A percentile compares a stretch with the other conserved stretches of the same genome.
These are phyloP conservation scores for Agonopterix heracliana DNA, from an alignment of 2,888 invertebrate genomes.

Conservation along the genomic window DNA sequence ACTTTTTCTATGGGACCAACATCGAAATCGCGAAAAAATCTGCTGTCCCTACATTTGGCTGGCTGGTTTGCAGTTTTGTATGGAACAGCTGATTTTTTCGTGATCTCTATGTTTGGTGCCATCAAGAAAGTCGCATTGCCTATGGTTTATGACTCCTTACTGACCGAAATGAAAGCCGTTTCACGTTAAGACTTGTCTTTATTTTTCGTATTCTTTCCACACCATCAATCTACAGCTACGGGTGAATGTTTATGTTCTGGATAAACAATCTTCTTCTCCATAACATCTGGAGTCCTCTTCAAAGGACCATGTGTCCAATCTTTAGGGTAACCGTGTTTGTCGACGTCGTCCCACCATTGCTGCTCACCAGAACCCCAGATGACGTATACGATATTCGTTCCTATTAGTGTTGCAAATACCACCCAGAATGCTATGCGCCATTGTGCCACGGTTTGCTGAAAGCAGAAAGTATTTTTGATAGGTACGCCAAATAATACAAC, in stretches of 20 bases:
- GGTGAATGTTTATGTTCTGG: constrained; percentile 64
- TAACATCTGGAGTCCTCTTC: constrained; percentile 30
- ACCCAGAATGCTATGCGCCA: constrained; percentile 90
- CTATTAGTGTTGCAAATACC: constrained; percentile 79
- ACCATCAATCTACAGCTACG: constrained; percentile 32
- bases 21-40: too few relatives aligned
- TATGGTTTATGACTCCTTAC: too few relatives aligned
- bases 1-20: too few relatives aligned
- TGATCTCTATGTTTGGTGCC: too few relatives aligned
- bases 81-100: too few relatives aligned
- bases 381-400: constrained; percentile 81
- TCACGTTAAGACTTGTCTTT: too few relatives aligned
- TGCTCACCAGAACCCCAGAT: constrained; percentile 85
- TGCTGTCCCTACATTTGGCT: too few relatives aligned
- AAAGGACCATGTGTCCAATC: constrained; percentile 59
- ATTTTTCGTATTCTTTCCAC: neutral
- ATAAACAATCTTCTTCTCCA: constrained; percentile 51
- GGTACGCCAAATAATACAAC: too few relatives aligned
- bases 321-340: constrained; percentile 58
- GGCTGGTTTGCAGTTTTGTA: too few relatives aligned
- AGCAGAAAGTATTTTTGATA: neutral
- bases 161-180: too few relatives aligned
- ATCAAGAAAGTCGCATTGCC: too few relatives aligned
- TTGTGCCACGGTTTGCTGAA: constrained; percentile 76
- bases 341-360: constrained; percentile 85